phyloP scores from a whole-genome alignment of 2,113 vertebrate genomes.

The Protobothrops mucrosquamatus region DNA sequence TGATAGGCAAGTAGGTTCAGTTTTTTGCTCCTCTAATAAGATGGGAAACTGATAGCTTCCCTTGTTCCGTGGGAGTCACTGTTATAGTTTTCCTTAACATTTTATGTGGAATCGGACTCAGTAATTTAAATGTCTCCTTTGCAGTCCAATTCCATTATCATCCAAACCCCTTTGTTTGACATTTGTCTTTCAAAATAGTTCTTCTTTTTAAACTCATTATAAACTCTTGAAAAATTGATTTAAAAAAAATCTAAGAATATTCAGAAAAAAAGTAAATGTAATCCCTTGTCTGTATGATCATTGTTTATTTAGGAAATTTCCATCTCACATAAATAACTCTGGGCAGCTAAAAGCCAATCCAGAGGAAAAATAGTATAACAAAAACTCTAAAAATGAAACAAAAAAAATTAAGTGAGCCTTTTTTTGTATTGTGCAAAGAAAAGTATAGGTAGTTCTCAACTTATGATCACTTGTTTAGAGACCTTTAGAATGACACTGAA shows the following conservation, averaged over 20 bases:
- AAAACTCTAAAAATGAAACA: neutral
- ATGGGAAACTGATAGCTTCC: neutral
- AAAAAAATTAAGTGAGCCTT: neutral
- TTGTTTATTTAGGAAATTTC: neutral
- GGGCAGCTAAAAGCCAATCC: neutral
- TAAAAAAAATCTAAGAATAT: neutral
- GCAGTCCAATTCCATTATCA: neutral
- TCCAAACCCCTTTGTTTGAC: neutral
- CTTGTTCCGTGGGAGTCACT: neutral
- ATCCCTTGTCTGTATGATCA: neutral
- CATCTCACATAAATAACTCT: neutral
- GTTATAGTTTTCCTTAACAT: neutral
- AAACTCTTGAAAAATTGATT: neutral
- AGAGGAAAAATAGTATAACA: neutral
- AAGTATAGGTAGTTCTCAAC: neutral
- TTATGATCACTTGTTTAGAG: neutral
- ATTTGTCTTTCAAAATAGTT: neutral
- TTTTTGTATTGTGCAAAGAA: neutral
- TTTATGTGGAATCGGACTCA: neutral
- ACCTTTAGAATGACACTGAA: neutral
- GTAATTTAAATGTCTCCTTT: neutral
- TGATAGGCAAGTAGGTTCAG: neutral
- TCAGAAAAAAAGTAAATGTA: neutral
- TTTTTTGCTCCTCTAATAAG: neutral
- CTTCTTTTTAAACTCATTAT: neutral